Evolutionary conservation across 2,888 invertebrate species (phyloP), one percentile per base, ranked within the genome.

Genomic region (Clepsis dumicolana): DNA sequence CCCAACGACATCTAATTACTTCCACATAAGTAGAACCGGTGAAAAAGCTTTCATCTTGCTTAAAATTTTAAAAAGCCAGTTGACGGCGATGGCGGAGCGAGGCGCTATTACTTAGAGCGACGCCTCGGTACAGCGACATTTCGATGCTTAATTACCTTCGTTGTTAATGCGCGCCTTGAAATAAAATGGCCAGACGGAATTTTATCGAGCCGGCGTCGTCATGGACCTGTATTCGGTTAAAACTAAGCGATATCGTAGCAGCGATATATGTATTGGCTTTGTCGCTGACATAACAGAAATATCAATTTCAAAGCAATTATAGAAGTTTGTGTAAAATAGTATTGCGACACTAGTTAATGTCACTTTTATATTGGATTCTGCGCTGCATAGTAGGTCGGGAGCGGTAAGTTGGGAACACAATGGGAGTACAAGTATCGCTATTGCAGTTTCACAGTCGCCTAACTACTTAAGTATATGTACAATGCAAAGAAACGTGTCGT

Each of bases 71-170:
- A 69, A 69, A 60, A 62, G 70, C 70, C 70, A 73, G 74, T 74
- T 72, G 72, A 73, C n/a, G 38, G 38, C 44, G 44, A 16, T 73
- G 74, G 75, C 77, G 74, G 72, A 75, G 75, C 52, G 53, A 68
- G 75, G 78, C 80, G 78, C 80, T 82, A 87, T 88, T 86, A 86
- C 84, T 88, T 87, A 87, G 77, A 75, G 78, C 84, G 82, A 87
- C 86, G 87, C 88, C 87, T 86, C 73, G 66, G 70, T 75, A 77
- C 77, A 79, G 74, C 83, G 85, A 89, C 87, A 88, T 88, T 88
- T 87, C 83, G 85, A 85, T 89, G 87, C 85, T 90, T 90, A 90
- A 91, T 91, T 90, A 90, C 88, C 84, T 64, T 72, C 75, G 80
- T 76, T 83, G 85, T 87, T 87, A 88, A 87, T 84, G 86, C 78